Conservation (phyloP, 2,113 vertebrate species). For the Etheostoma spectabile region DNA sequence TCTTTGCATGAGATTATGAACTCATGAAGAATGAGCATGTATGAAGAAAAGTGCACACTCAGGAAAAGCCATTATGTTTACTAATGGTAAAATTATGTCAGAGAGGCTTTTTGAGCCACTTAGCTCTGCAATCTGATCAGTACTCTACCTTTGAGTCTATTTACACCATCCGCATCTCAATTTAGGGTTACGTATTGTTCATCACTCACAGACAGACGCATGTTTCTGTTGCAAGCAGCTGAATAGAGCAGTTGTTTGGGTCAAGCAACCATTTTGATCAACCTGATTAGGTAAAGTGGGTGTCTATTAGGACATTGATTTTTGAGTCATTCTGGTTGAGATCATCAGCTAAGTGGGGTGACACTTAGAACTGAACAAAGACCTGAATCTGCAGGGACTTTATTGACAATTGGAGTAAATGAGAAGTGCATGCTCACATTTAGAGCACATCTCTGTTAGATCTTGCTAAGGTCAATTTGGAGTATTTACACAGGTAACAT, state of each 20-base stretch:
- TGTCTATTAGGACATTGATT: conserved; percentile 74
- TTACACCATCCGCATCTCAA: conserved; percentile 62
- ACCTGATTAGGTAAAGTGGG: conserved; percentile 59
- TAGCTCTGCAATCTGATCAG: conserved; percentile 72
- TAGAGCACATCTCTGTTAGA: conserved; percentile 8
- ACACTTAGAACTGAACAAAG: conserved; percentile 44
- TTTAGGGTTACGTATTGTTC: conserved; percentile 55
- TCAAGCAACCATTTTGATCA: conserved; percentile 56
- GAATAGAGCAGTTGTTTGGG: conserved; percentile 50
- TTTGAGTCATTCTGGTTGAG: conserved; percentile 57
- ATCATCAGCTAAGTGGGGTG: conserved; percentile 64
- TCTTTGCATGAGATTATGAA: conserved; percentile 6
- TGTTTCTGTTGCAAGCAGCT: conserved; percentile 29
- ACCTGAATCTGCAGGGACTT: conserved; percentile 42
- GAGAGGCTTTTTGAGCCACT: conserved; percentile 78
- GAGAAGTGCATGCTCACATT: conserved; percentile 23
- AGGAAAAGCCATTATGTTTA: conserved; percentile 69
- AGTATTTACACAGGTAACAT: conserved; percentile 42
- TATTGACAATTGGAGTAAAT: conserved; percentile 24
- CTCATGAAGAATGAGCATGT: conserved; percentile 3
- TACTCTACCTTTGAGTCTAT: conserved; percentile 66
- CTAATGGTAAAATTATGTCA: conserved; percentile 75
- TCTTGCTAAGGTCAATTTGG: not conserved
- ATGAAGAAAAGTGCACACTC: conserved; percentile 56
- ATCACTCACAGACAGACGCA: conserved; percentile 58